Evolutionary conservation across 2,797 vertebrate species (phyloP).

Genomic region (Craterocephalus amniculus): DNA sequence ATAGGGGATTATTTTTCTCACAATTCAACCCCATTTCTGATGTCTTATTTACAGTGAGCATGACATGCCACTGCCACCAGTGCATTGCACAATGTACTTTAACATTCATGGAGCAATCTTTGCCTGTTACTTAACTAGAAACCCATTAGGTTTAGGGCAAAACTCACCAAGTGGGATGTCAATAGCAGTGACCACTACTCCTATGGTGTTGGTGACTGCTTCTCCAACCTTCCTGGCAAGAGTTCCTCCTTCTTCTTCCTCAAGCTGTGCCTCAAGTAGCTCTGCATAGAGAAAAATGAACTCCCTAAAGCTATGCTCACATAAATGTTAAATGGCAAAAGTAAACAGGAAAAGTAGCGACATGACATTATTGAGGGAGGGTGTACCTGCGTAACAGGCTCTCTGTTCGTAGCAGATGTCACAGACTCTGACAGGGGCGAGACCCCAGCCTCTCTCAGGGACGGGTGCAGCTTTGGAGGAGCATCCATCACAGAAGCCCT

Average conservation of each 20-base stretch:
- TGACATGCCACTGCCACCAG: slow-evolving; percentile 59
- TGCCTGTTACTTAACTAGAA: slow-evolving; percentile 42
- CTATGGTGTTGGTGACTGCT: slow-evolving; percentile 95
- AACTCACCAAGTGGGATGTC: slow-evolving; percentile 97
- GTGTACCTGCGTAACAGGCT: slow-evolving; percentile 69
- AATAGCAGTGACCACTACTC: slow-evolving; percentile 96
- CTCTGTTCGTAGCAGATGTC: slow-evolving; percentile 89
- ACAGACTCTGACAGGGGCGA: slow-evolving; percentile 94
- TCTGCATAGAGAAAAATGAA: slow-evolving; percentile 60
- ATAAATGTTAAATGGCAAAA: slow-evolving; percentile 13
- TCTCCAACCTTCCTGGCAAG: slow-evolving; percentile 98
- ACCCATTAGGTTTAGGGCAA: slow-evolving; percentile 29
- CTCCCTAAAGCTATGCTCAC: slow-evolving; percentile 5
- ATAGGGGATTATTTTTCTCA: not conserved
- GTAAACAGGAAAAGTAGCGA: slow-evolving; percentile 8
- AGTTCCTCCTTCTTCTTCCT: slow-evolving; percentile 93
- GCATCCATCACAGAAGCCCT: slow-evolving; percentile 96
- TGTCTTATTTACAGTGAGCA: slow-evolving; percentile 1
- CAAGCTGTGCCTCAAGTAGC: slow-evolving; percentile 74
- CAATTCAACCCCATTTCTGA: not conserved
- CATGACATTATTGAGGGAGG: slow-evolving; percentile 5
- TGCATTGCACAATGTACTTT: slow-evolving; percentile 27
- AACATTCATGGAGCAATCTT: slow-evolving; percentile 35
- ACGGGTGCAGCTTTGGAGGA: slow-evolving; percentile 93
- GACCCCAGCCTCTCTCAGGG: slow-evolving; percentile 96